Conservation (phyloP, 2,113 vertebrate genomes). For the Prunella himalayana region DNA sequence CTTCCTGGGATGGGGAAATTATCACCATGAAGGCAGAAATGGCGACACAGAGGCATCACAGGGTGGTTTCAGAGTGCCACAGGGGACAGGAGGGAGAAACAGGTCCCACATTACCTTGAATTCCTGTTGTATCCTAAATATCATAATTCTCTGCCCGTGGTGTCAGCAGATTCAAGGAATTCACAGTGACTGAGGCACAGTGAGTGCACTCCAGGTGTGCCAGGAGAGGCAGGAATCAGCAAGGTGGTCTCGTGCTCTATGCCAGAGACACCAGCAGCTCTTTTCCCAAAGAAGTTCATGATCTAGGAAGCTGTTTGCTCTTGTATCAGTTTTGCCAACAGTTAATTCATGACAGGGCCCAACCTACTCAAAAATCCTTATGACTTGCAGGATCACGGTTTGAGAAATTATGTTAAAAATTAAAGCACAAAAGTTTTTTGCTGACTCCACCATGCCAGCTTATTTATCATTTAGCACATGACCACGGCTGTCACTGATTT, state of each 20-base stretch:
- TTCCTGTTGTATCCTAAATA: not conserved
- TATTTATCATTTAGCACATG: not conserved
- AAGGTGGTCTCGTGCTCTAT: not conserved
- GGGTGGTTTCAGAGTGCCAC: not conserved
- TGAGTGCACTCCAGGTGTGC: not conserved
- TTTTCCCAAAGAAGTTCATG: not conserved
- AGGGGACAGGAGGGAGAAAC: not conserved
- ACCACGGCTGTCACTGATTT: not conserved
- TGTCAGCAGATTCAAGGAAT: not conserved
- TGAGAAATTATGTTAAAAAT: not conserved
- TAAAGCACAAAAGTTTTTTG: not conserved
- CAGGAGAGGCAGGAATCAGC: not conserved
- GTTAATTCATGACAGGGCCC: not conserved
- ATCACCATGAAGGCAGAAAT: not conserved
- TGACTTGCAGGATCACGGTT: not conserved
- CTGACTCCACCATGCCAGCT: not conserved
- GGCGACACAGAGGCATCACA: not conserved
- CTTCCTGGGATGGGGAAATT: not conserved
- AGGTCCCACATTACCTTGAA: not conserved
- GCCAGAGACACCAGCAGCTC: not conserved
- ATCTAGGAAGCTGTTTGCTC: not conserved
- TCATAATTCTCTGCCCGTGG: fast-evolving
- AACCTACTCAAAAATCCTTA: not conserved
- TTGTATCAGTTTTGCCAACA: not conserved
- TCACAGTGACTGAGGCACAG: not conserved